phyloP scores from a whole-genome alignment of 1,140 invertebrate species.

The Thereuonema tuberculata region DNA sequence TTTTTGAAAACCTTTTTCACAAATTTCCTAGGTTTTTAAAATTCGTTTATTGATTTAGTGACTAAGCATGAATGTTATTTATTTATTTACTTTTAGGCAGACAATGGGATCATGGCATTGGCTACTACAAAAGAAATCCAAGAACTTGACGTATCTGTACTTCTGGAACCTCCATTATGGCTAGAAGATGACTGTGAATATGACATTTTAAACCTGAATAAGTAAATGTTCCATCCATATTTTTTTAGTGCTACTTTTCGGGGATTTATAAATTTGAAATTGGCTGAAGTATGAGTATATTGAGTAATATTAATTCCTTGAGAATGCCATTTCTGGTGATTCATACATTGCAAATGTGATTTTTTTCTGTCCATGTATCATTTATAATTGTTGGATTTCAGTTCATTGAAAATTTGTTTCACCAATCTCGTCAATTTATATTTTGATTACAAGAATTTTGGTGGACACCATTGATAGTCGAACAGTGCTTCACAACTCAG shows the following conservation, averaged over 20 bases:
- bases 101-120: conserved; percentile 60
- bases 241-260: not conserved
- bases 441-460: too few relatives aligned
- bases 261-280: not conserved
- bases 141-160: conserved; percentile 86
- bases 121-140: conserved; percentile 92
- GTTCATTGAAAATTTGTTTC: not conserved
- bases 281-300: not conserved
- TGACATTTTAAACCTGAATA: conserved; percentile 73
- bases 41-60: too few relatives aligned
- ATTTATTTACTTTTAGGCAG: not conserved
- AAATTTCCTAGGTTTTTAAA: too few relatives aligned
- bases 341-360: conserved; percentile 3
- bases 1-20: too few relatives aligned
- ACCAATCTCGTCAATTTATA: too few relatives aligned
- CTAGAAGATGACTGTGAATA: conserved; percentile 88
- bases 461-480: too few relatives aligned
- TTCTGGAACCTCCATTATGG: conserved; percentile 78
- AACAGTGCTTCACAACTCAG: too few relatives aligned
- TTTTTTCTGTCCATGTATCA: not conserved
- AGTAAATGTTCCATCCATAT: conserved; percentile 37
- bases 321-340: not conserved
- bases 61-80: too few relatives aligned
- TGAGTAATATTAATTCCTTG: not conserved
- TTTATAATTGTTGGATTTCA: conserved; percentile 26